Percentiles rank a stretch among this genome's conserved stretches.
phyloP scores from a whole-genome alignment of 2,797 vertebrate species.

The Erpetoichthys calabaricus region DNA sequence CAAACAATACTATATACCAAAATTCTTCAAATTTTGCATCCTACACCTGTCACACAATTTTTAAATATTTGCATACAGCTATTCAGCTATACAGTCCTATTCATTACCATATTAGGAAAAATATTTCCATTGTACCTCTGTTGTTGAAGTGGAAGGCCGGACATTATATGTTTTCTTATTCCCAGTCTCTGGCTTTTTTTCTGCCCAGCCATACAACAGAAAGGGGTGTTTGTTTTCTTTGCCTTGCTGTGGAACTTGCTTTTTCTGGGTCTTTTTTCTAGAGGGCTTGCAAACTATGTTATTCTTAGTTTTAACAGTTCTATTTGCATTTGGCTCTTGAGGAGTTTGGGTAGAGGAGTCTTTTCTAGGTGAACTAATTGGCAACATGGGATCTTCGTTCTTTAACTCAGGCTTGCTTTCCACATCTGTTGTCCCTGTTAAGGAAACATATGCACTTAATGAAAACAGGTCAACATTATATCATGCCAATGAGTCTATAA shows the following conservation, averaged over 20 bases:
- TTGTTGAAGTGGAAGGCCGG: constrained; percentile 58
- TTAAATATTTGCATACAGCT: neutral
- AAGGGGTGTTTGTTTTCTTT: constrained; percentile 73
- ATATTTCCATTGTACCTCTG: constrained; percentile 50
- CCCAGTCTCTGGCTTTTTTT: constrained; percentile 65
- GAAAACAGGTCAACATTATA: too few species aligned
- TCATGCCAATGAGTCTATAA: too few species aligned
- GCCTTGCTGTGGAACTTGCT: constrained; percentile 33
- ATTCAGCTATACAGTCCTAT: too few species aligned
- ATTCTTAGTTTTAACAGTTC: constrained; percentile 42
- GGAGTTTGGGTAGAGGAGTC: constrained; percentile 21
- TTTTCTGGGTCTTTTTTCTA: constrained; percentile 30
- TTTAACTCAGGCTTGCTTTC: constrained; percentile 14
- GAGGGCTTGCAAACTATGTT: constrained; percentile 31
- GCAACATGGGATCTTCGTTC: constrained; percentile 6
- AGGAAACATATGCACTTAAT: neutral
- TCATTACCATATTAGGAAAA: neutral
- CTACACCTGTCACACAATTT: neutral
- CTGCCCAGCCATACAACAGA: constrained; percentile 77
- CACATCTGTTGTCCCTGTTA: constrained; percentile 6
- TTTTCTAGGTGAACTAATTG: constrained; percentile 3
- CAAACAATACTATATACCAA: too few species aligned
- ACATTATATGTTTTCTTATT: constrained; percentile 83
- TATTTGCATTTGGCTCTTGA: constrained; percentile 30
- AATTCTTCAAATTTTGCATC: too few species aligned